Base-by-base conservation (phyloP, 2,797 vertebrate species). In the Acanthis flammea region DNA sequence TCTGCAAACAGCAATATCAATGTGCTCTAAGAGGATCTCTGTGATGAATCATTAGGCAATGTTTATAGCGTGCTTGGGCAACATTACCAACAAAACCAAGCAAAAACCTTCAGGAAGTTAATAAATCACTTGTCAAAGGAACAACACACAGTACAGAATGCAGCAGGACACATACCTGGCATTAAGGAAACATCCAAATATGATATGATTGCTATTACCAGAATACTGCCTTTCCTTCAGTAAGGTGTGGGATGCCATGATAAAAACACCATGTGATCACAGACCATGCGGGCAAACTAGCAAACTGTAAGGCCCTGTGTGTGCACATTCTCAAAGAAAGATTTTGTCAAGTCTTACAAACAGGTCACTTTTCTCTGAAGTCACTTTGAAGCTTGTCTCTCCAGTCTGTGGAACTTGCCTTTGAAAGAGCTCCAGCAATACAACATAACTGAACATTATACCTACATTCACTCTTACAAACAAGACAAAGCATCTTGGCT, bases 1-100 rank as follows among this genome's bases (percentile, higher is more conserved):
- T 72, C 73, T 92, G 58, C 76, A 90, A 77, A 93, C 87, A 92
- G 33, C 78, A 88, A n/a, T 70, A 67, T 67, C 81, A 57, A 71
- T 60, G 83, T 61, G n/a, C 60, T 63, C n/a, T 24, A 67, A 81
- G 65, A 61, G 10, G 31, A 83, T 68, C 73, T 72, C 58, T 81
- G 42, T 72, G 66, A 68, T 72, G 50, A 80, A 77, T 88, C 91
- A 86, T 77, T 72, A 88, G 30, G 68, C 50, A 45, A 67, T 8
- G 35, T 60, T 87, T 93, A 45, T 28, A 89, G 77, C 15, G 37
- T 28, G 11, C 85, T 85, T 87, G 87, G 55, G 60, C 63, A 85
- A 87, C 13, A 23, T 61, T 71, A 63, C 74, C 17, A 42, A 42
- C 41, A 42, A 42, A 42, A 42, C 41, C 18, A 66, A 91, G 66